These are phyloP conservation scores for Eudorcas thomsonii DNA, from an alignment of 2,113 vertebrate species.

Conservation along the genomic window DNA sequence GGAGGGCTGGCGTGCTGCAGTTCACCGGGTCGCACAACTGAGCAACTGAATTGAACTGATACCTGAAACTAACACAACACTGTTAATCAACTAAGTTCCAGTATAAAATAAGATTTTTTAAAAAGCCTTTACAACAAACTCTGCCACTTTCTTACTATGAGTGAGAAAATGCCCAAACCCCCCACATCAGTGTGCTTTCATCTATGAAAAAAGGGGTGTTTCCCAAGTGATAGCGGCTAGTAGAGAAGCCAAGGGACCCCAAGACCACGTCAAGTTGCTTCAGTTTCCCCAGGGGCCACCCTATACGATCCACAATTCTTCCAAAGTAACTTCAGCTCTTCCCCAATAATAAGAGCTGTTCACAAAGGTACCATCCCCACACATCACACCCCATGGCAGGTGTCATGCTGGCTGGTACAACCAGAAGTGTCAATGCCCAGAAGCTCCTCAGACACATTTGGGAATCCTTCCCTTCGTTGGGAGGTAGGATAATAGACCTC, in stretches of 20 bases:
- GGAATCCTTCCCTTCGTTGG: not conserved
- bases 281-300: not conserved
- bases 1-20: fast-evolving
- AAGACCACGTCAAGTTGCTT: not conserved
- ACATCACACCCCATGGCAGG: not conserved
- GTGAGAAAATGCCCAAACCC: not conserved
- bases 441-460: not conserved
- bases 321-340: not conserved
- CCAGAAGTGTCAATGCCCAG: not conserved
- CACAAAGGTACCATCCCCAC: no score
- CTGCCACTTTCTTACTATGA: not conserved
- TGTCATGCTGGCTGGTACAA: no score
- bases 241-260: not conserved
- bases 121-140: not conserved
- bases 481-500: not conserved
- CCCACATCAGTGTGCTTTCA: not conserved
- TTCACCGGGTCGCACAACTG: no score
- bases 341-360: not conserved
- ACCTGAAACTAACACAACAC: not conserved
- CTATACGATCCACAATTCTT: not conserved
- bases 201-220: not conserved
- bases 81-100: not conserved
- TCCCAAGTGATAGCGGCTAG: not conserved
- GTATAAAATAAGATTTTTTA: not conserved
- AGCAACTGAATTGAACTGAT: no score